Evolutionary conservation across 37 sponge, comb jelly and placozoan genomes (phyloP), one percentile per base, ranked within the genome.

Genomic region (Cliona cf. orientalis): DNA sequence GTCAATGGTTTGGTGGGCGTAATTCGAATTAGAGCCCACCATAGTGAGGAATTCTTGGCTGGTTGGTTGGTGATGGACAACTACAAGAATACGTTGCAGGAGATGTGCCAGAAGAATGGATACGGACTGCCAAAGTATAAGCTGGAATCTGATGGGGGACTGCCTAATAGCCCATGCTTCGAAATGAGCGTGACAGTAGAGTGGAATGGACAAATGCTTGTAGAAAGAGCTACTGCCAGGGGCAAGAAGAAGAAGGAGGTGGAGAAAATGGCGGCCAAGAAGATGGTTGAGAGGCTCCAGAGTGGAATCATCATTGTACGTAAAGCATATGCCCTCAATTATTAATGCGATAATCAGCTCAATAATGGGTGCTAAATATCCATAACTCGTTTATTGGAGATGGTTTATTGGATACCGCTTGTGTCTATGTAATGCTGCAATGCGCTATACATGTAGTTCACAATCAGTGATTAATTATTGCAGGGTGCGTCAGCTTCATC

Each of bases 51-150:
- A 41, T 70, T 21, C 71, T 19, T 45, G 7, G 26, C 23, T 14
- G 12, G 63, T 14, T 7, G 5, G 29, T 61, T 61, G 6, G 6
- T 61, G 7, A 26, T 14, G 6, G 23, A 26, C 63, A 22, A 9
- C 14, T 22, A 61, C 63, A 83, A 83, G 84, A 83, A 74, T 44
- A 39, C 73, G 38, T 69, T 84, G 25, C 85, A 84, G 35, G 77
- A 76, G 46, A 14, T 67, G 0, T 7, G 55, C 0, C 77, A 75
- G 58, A 55, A 72, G 32, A 38, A 21, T 9, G 28, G 79, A 72
- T 28, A n/a, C 35, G 4, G 41, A 26, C 26, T 69, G 2, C 78
- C 79, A 23, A 5, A 28, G 17, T 86, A 77, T 34, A 45, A 37
- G 4, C 21, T 14, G 38, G 5, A 37, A 23, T 31, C 11, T 17